Percentiles rank a stretch among this genome's conserved stretches.
Evolutionary conservation across 1,140 invertebrate species (phyloP).

Genomic region (Pentalonia nigronervosa): DNA sequence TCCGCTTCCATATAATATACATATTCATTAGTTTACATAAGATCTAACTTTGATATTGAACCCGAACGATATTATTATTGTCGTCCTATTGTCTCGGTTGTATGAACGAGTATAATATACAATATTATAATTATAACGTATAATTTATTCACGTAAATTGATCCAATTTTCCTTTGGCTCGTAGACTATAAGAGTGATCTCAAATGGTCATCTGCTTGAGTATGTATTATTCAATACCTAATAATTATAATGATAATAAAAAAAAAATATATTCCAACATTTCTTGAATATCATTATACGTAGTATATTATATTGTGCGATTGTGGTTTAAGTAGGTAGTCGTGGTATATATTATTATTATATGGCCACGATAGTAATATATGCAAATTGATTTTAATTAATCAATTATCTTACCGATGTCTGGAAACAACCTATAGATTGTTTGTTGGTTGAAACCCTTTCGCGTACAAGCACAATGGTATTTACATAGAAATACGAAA

Average conservation of each 20-base stretch:
- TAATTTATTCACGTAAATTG: not conserved
- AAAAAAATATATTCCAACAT: not conserved
- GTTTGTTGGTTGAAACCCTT: not conserved
- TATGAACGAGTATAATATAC: not conserved
- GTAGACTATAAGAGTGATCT: not conserved
- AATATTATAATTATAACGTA: not conserved
- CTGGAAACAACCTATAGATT: not conserved
- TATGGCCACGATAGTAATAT: not conserved
- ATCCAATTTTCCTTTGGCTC: not conserved
- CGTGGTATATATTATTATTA: not conserved
- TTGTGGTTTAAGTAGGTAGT: not conserved
- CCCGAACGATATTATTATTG: not conserved
- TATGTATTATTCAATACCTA: not conserved
- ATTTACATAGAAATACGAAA: slow-evolving; percentile 39
- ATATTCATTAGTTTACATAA: slow-evolving; percentile 27
- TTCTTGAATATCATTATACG: not conserved
- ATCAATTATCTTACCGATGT: slow-evolving; percentile 20
- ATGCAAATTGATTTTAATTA: slow-evolving; percentile 43
- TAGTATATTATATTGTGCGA: not conserved
- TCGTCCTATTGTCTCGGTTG: not conserved
- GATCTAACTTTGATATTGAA: slow-evolving; percentile 1
- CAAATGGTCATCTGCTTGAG: not conserved
- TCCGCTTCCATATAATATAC: not conserved
- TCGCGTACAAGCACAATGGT: not conserved
- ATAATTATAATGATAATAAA: not conserved